These are phyloP conservation scores for Phaonia tiefii DNA, from an alignment of 2,888 invertebrate species.

Conservation along the genomic window DNA sequence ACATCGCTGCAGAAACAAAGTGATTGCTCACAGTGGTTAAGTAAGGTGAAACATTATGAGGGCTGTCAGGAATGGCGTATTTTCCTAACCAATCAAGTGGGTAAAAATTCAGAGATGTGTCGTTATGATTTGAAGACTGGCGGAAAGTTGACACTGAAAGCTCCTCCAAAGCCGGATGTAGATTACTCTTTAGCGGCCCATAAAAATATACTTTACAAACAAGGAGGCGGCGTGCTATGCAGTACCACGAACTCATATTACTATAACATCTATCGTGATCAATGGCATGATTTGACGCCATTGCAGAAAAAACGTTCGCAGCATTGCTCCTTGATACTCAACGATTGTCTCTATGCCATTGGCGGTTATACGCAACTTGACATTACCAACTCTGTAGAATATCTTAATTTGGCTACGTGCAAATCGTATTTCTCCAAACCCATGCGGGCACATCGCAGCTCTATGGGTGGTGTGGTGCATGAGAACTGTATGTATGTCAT, in stretches of 20 bases:
- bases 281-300: conserved; percentile 70
- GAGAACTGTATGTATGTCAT: conserved; percentile 73
- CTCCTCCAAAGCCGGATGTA: conserved; percentile 72
- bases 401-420: conserved; percentile 71
- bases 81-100: conserved; percentile 74
- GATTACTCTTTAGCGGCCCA: conserved; percentile 71
- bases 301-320: conserved; percentile 72
- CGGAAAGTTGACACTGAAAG: conserved; percentile 68
- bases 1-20: conserved; percentile 67
- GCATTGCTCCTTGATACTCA: conserved; percentile 72
- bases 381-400: conserved; percentile 70
- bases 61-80: conserved; percentile 71
- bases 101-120: conserved; percentile 70
- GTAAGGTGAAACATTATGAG: conserved; percentile 68
- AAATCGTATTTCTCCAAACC: conserved; percentile 69
- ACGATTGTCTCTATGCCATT: conserved; percentile 72
- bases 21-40: conserved; percentile 71
- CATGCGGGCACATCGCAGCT: conserved; percentile 73
- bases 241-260: conserved; percentile 71
- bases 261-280: conserved; percentile 73
- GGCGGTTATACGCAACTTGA: conserved; percentile 72
- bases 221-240: conserved; percentile 72
- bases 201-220: conserved; percentile 72
- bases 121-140: conserved; percentile 69
- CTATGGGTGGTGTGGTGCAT: conserved; percentile 73